Percentiles rank a stretch among this genome's conserved stretches.
Conservation (phyloP, 2,113 vertebrate genomes). For the Solenodon paradoxus region DNA sequence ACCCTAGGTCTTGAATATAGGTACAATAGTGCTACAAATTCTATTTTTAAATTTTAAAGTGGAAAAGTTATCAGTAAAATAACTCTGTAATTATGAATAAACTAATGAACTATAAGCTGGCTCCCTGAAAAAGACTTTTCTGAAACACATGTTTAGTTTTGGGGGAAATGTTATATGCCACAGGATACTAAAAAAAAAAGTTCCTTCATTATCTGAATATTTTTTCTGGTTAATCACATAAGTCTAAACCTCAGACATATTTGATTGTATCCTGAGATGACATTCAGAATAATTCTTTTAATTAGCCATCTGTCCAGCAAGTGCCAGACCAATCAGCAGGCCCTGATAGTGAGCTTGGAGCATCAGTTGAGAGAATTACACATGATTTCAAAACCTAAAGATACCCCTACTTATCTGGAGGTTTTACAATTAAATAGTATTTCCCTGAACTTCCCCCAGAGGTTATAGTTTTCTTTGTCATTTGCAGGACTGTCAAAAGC, state of each 20-base stretch:
- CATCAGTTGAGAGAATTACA: background rate
- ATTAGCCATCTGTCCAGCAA: fast-evolving
- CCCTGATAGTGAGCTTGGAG: background rate
- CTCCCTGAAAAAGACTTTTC: background rate
- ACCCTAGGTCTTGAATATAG: background rate
- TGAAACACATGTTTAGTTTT: background rate
- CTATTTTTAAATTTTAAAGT: background rate
- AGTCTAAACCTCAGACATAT: background rate
- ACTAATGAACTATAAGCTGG: background rate
- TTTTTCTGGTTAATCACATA: background rate
- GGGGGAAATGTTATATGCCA: background rate
- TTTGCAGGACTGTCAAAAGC: background rate
- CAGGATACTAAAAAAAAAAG: background rate
- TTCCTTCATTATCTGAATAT: background rate
- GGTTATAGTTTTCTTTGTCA: background rate
- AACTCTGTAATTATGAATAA: background rate
- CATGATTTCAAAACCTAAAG: background rate
- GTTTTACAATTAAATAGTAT: background rate
- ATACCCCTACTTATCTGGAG: background rate
- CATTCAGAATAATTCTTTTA: too few relatives aligned
- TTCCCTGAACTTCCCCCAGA: background rate
- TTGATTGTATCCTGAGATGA: background rate
- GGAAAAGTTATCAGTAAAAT: background rate
- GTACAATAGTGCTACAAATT: background rate
- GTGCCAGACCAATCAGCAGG: too few relatives aligned